These are phyloP conservation scores for Leptopterna dolabrata DNA, from an alignment of 2,888 invertebrate genomes.

Conservation along the genomic window DNA sequence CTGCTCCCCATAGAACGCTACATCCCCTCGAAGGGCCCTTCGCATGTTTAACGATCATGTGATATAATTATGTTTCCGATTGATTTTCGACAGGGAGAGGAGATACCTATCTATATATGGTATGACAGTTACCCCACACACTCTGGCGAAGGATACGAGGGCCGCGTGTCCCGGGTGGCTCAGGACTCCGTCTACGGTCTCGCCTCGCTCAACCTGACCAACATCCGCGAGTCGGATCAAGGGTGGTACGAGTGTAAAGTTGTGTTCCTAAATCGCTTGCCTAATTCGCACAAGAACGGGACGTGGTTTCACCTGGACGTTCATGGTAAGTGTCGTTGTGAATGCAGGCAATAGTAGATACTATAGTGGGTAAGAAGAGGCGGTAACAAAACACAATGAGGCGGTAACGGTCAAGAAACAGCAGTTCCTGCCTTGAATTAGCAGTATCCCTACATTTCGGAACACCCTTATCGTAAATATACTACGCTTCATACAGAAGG, in stretches of 20 bases:
- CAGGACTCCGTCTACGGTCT: conserved; percentile 89
- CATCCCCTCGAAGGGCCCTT: not conserved
- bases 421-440: too few relatives aligned
- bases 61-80: not conserved
- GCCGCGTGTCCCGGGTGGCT: conserved; percentile 88
- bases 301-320: conserved; percentile 99
- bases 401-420: too few relatives aligned
- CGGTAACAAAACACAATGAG: too few relatives aligned
- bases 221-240: conserved; percentile 91
- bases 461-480: too few relatives aligned
- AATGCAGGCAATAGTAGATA: not conserved
- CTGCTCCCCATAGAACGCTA: not conserved
- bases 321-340: conserved; percentile 72
- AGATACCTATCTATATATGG: conserved; percentile 97
- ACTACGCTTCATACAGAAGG: too few relatives aligned
- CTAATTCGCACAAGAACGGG: conserved; percentile 92
- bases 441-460: too few relatives aligned
- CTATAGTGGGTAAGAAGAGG: too few relatives aligned
- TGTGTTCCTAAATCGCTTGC: conserved; percentile 94
- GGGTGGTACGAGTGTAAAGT: conserved; percentile 97
- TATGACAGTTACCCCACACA: conserved; percentile 98
- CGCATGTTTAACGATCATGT: not conserved
- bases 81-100: conserved; percentile 81
- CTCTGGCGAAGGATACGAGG: conserved; percentile 94
- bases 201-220: conserved; percentile 94